Evolutionary conservation across 2,797 vertebrate genomes (phyloP).

Genomic region (Sebastes diploproa): DNA sequence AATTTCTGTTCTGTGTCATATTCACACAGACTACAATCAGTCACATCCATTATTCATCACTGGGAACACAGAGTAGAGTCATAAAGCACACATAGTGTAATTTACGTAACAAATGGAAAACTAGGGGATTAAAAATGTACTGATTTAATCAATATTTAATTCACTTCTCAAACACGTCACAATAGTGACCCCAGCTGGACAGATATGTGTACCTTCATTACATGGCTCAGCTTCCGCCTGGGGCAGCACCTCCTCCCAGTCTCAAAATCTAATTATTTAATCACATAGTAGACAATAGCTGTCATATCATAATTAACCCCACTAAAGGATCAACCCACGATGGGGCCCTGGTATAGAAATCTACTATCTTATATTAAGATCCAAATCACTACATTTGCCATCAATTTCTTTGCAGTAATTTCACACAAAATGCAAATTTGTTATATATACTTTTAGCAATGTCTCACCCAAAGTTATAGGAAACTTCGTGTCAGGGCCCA

Average conservation of each 20-base stretch:
- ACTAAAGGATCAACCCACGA: not conserved
- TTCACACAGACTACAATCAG: not conserved
- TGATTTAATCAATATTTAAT: not conserved
- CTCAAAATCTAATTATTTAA: not conserved
- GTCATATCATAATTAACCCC: not conserved
- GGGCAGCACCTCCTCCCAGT: not conserved
- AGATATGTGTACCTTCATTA: not conserved
- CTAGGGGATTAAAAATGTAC: not conserved
- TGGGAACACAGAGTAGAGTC: not conserved
- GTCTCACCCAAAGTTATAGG: not conserved
- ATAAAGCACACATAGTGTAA: not conserved
- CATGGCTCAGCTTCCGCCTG: not conserved
- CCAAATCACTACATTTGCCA: not conserved
- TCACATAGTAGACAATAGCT: not conserved
- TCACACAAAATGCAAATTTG: not conserved
- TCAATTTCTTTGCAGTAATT: not conserved
- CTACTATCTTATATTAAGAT: not conserved
- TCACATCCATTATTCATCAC: not conserved
- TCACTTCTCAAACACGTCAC: not conserved
- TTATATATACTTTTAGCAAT: not conserved
- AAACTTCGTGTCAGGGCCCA: rapidly evolving
- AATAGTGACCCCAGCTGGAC: constrained; percentile 52
- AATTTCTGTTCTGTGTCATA: not conserved
- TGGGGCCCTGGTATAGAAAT: not conserved
- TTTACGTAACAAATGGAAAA: not conserved